These are phyloP conservation scores for Pelosia muscerda DNA, from an alignment of 2,888 invertebrate species.

Conservation along the genomic window DNA sequence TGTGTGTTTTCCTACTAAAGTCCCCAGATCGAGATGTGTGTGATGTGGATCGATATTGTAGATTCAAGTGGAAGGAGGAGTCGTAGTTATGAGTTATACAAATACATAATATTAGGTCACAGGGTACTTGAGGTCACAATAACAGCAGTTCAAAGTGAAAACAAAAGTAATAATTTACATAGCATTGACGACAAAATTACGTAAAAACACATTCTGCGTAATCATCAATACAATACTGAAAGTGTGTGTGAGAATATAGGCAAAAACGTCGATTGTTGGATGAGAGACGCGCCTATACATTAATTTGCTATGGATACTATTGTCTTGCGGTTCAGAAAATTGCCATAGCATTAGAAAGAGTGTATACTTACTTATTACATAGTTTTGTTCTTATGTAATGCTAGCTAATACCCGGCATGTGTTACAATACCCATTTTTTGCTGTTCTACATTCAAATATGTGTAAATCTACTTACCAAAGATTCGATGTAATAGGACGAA, in stretches of 20 bases:
- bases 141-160: constrained; percentile 42
- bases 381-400: constrained; percentile 10
- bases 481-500: not conserved
- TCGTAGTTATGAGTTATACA: not conserved
- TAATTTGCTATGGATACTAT: constrained; percentile 29
- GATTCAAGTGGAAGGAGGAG: too few species aligned
- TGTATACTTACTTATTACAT: constrained; percentile 20
- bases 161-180: constrained; percentile 34
- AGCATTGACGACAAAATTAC: constrained; percentile 27
- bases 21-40: too few species aligned
- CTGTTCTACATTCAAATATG: not conserved
- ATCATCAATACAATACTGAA: constrained; percentile 64
- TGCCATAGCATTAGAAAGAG: constrained; percentile 22
- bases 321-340: constrained; percentile 34
- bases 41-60: too few species aligned
- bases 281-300: constrained; percentile 31
- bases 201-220: constrained; percentile 59
- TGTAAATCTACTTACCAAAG: not conserved
- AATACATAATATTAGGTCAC: not conserved
- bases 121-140: constrained; percentile 29
- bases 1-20: not conserved
- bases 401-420: not conserved
- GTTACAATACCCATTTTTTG: not conserved
- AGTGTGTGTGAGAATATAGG: constrained; percentile 64
- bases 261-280: constrained; percentile 58